Evolutionary conservation across 2,113 vertebrate genomes (phyloP), one percentile per base, ranked within the genome.

Genomic region (Meles meles): DNA sequence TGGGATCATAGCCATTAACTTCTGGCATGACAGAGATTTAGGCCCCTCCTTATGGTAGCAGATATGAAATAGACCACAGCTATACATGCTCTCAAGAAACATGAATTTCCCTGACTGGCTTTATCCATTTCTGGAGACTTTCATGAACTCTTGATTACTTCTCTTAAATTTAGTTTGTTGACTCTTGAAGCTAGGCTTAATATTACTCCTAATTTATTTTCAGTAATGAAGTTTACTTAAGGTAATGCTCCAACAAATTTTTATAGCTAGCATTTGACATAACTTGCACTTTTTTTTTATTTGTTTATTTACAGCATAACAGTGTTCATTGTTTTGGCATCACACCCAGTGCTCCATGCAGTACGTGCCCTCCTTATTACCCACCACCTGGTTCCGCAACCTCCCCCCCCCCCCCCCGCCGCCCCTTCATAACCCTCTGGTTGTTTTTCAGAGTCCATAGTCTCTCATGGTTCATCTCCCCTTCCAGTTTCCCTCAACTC

Each of bases 191-290:
- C 15, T 69, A 37, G 11, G 27, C 25, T 88, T 88, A 87, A 14
- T 83, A 59, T 90, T 57, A 65, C 12, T 92, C 44, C 34, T 67
- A 88, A 94, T 69, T 93, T 94, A 63, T 76, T 96, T 94, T 90
- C 42, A 57, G 27, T 69, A 74, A 76, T 61, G 37, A 71, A 9
- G 15, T 84, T 90, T 80, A 69, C 23, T 80, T 90, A 90, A 63
- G n/a, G 23, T 4, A 61, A 47, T 21, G 86, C 37, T 90, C 61
- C 29, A 93, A 67, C 25, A 96, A 52, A 39, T 34, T 77, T 79
- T 92, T 67, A 72, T 61, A 74, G 10, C 3, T 20, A 39, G 10
- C n/a, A 52, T 76, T 87, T 94, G 44, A 87, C 55, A 83, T 27
- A 82, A 17, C 6, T 29, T 57, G 20, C 8, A 69, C 5, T 87